A percentile compares a stretch with the other conserved stretches of the same genome.
phyloP scores from a whole-genome alignment of 2,797 vertebrate genomes.

The Bradypodion pumilum region DNA sequence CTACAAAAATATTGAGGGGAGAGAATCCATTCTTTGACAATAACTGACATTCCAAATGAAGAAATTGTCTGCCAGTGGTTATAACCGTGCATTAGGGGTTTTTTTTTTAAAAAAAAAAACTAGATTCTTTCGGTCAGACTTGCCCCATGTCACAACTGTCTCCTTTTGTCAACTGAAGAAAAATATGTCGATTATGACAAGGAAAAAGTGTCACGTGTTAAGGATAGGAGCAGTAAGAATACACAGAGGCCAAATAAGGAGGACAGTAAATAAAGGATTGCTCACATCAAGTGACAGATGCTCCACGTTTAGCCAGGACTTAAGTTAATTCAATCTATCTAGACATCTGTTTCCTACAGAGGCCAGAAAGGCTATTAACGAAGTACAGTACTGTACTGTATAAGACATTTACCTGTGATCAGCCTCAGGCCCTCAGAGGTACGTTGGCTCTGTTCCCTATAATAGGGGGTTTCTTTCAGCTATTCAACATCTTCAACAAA shows the following conservation, averaged over 20 bases:
- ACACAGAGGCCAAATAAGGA: background rate
- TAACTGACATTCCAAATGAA: background rate
- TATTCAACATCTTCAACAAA: too few relatives aligned
- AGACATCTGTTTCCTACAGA: background rate
- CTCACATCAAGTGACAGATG: background rate
- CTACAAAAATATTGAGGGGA: background rate
- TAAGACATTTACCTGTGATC: background rate
- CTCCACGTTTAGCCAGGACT: background rate
- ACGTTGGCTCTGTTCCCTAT: background rate
- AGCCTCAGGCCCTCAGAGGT: background rate
- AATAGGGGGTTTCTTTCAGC: too few relatives aligned
- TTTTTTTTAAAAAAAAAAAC: constrained; percentile 15
- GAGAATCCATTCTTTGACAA: background rate
- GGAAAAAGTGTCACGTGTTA: constrained; percentile 1
- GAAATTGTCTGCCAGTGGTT: background rate
- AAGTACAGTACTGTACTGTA: background rate
- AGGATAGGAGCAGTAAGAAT: background rate
- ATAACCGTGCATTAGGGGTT: background rate
- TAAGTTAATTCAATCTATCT: background rate
- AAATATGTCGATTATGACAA: constrained; percentile 7
- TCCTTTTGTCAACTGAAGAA: constrained; percentile 12
- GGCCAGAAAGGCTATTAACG: background rate
- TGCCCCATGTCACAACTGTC: background rate
- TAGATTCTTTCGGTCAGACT: background rate
- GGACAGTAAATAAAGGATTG: background rate